Evolutionary conservation across 2,888 invertebrate species (phyloP).

Genomic region (Chalcis sispes): DNA sequence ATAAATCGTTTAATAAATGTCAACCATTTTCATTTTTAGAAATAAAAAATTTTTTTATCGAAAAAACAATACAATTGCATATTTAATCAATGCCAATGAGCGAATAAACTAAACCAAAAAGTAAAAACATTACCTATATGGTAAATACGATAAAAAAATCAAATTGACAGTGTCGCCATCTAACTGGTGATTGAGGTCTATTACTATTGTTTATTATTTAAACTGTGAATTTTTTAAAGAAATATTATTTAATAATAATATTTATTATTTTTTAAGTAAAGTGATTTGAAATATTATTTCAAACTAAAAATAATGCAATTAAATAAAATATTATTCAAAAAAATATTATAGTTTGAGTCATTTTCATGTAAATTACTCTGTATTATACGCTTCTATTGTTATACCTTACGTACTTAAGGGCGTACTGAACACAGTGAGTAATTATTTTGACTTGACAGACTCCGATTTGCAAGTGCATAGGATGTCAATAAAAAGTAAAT

Average conservation of each 20-base stretch:
- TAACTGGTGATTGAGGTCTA: constrained; percentile 14
- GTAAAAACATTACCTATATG: constrained; percentile 41
- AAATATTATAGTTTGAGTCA: constrained; percentile 1
- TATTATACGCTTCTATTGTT: constrained; percentile 1
- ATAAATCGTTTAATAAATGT: not conserved
- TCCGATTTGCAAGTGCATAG: constrained; percentile 9
- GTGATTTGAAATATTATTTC: not conserved
- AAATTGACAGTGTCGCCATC: constrained; percentile 45
- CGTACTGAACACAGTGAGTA: not conserved
- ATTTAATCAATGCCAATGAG: not conserved
- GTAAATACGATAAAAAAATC: constrained; percentile 23
- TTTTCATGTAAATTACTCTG: not conserved
- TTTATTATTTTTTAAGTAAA: no score
- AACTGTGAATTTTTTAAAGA: not conserved
- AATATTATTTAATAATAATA: not conserved
- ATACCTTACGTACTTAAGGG: not conserved
- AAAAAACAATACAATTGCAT: constrained; percentile 9
- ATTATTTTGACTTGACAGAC: constrained; percentile 27
- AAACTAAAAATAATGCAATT: not conserved
- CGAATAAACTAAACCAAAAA: constrained; percentile 36
- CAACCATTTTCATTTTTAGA: constrained; percentile 23
- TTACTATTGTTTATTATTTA: not conserved
- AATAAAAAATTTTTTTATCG: not conserved
- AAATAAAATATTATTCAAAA: not conserved
- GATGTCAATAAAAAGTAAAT: constrained; percentile 25